These are phyloP conservation scores for Trididemnum miniatum DNA, from an alignment of 23 tunicate species.

Conservation along the genomic window DNA sequence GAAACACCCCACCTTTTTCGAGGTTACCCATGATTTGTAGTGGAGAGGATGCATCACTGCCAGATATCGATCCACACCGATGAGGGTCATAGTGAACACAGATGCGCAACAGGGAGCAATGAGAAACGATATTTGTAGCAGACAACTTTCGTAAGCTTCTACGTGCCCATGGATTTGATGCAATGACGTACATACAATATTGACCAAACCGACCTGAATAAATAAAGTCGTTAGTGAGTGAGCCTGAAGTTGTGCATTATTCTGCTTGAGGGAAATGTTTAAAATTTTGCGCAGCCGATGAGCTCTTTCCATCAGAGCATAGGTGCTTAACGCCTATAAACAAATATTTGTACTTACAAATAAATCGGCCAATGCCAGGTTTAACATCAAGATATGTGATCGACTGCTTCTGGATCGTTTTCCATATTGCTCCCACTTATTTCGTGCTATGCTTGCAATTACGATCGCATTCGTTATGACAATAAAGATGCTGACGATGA, in stretches of 20 bases:
- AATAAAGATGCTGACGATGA: constrained; percentile 42
- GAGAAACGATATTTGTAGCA: constrained; percentile 30
- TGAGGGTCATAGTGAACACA: constrained; percentile 58
- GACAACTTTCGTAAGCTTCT: background rate
- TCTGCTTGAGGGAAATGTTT: background rate
- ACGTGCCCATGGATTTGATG: background rate
- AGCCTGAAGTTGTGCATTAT: too few species aligned
- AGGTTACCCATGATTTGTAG: constrained; percentile 17
- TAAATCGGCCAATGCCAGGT: constrained; percentile 76
- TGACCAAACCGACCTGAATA: constrained; percentile 49
- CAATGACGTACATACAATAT: constrained; percentile 27
- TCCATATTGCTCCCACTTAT: background rate
- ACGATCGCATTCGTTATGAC: constrained; percentile 45
- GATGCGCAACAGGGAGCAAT: constrained; percentile 55
- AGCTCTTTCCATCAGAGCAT: too few species aligned
- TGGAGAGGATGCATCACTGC: constrained; percentile 56
- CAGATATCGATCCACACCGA: constrained; percentile 67
- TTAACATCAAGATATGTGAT: constrained; percentile 42
- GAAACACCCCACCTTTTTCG: constrained; percentile 9
- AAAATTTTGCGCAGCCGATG: too few species aligned
- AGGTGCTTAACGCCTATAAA: too few species aligned
- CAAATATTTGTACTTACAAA: constrained; percentile 43
- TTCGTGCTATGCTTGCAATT: constrained; percentile 5
- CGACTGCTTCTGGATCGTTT: background rate
- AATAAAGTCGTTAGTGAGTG: too few species aligned